A percentile compares a stretch with the other conserved stretches of the same genome.
These are phyloP conservation scores for Epizoanthus ramosus DNA, from an alignment of 92 coral and sea anemone genomes.

Conservation along the genomic window DNA sequence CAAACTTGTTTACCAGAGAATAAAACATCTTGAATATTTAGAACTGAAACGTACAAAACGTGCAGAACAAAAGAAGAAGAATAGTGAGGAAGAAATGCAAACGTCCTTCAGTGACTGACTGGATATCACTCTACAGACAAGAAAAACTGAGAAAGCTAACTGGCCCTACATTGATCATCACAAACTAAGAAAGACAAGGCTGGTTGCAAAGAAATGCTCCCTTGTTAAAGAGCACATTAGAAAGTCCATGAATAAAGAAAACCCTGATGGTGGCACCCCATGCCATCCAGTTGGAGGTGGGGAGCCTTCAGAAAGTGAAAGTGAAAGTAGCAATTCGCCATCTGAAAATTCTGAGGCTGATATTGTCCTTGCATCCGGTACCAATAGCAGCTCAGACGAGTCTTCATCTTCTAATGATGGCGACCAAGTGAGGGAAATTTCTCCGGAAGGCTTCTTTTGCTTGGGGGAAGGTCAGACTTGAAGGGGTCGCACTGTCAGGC, in stretches of 20 bases:
- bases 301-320: slow-evolving; percentile 22
- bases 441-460: slow-evolving; percentile 20
- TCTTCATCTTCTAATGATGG: slow-evolving; percentile 30
- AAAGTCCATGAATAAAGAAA: no score
- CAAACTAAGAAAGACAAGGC: not conserved
- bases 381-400: slow-evolving; percentile 26
- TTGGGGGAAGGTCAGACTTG: slow-evolving; percentile 48
- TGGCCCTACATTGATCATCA: not conserved
- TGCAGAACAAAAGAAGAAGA: slow-evolving; percentile 26
- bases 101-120: slow-evolving; percentile 11
- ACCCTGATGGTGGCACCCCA: no score
- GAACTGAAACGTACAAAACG: not conserved
- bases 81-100: slow-evolving; percentile 24
- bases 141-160: slow-evolving; percentile 32
- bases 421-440: slow-evolving; percentile 28
- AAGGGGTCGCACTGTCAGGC: slow-evolving; percentile 42
- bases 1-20: slow-evolving; percentile 10
- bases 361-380: slow-evolving; percentile 22
- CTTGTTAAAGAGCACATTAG: no score
- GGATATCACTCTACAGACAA: slow-evolving; percentile 19
- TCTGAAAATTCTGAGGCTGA: slow-evolving; percentile 17
- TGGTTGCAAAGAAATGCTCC: not conserved
- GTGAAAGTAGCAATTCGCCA: slow-evolving; percentile 17
- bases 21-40: not conserved
- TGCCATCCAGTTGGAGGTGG: not conserved